Base-by-base conservation (phyloP, 2,797 vertebrate genomes). In the Eidolon dupreanum region DNA sequence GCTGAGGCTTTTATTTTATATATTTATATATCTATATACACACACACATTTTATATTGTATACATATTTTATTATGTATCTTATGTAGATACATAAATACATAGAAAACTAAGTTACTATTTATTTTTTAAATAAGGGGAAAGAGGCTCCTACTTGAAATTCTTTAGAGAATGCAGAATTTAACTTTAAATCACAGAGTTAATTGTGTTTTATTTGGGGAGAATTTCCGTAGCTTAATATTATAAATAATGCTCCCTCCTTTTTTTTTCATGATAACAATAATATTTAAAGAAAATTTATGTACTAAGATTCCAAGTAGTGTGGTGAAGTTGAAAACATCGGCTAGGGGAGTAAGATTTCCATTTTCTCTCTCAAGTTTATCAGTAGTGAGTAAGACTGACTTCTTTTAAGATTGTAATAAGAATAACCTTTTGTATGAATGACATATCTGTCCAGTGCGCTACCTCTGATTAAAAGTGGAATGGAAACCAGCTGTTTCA, bases 151-250 rank as follows among this genome's bases (percentile, higher is more conserved):
- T 95, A 51, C n/a, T 12, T 84, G 43, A 84, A 95, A 63, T 96
- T 89, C 43, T 78, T 87, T 78, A 49, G 49, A 19, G 41, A 97
- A 77, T 31, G 24, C 53, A 84, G 73, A 88, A 74, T 92, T 94
- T 96, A 93, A 94, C 59, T 95, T 93, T 74, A 81, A 96, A 65
- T 97, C 19, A 74, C n/a, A 36, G 49, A 86, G 5, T 93, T 94
- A 87, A 78, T 96, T 96, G 6, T 92, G 16, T 88, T 85, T 83
- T 70, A 28, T 63, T 77, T 43, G n/a, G 86, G 51, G 26, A 87
- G 3, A 63, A 70, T 84, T 90, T 92, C 89, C 1, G 68, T 82
- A 82, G 12, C 8, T 74, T 93, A 61, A 22, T 70, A 36, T 70
- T 33, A 71, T 74, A 95, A 92, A 61, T 93, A 90, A 70, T 85